Conservation (phyloP, 37 sponge, comb jelly and placozoan species). For the Theonella swinhoei region DNA sequence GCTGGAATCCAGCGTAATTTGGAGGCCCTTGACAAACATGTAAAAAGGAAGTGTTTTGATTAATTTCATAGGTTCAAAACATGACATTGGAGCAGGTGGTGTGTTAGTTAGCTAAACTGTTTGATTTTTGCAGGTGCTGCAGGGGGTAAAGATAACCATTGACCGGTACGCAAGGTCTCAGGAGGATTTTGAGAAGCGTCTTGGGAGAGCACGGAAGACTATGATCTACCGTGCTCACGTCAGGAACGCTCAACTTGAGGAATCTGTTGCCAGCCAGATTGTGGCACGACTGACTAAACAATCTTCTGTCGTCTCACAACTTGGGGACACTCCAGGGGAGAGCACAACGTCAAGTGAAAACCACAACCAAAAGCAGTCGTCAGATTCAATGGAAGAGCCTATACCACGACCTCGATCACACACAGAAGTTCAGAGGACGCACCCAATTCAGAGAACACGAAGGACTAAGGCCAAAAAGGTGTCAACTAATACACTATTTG, state of each 20-base stretch:
- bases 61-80: no score
- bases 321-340: not conserved
- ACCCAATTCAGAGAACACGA: not conserved
- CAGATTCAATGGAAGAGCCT: not conserved
- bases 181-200: slow-evolving; percentile 55
- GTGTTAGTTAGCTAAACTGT: no score
- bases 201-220: slow-evolving; percentile 85
- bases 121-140: slow-evolving; percentile 69
- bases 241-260: slow-evolving; percentile 25
- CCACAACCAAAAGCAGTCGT: not conserved
- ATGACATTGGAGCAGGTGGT: no score
- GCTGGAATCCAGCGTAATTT: no score
- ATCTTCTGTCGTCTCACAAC: slow-evolving; percentile 1
- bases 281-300: slow-evolving; percentile 8
- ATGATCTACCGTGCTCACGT: slow-evolving; percentile 66
- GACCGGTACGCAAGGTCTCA: slow-evolving; percentile 30
- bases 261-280: slow-evolving; percentile 27
- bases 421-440: not conserved
- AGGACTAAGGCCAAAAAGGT: slow-evolving; percentile 54
- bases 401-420: not conserved
- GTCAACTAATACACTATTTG: slow-evolving; percentile 62
- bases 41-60: no score
- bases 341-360: no score
- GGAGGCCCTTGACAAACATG: no score
- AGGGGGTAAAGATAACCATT: slow-evolving; percentile 43